Evolutionary conservation across 2,113 vertebrate genomes (phyloP), one percentile per base, ranked within the genome.

Genomic region (Cygnus atratus): DNA sequence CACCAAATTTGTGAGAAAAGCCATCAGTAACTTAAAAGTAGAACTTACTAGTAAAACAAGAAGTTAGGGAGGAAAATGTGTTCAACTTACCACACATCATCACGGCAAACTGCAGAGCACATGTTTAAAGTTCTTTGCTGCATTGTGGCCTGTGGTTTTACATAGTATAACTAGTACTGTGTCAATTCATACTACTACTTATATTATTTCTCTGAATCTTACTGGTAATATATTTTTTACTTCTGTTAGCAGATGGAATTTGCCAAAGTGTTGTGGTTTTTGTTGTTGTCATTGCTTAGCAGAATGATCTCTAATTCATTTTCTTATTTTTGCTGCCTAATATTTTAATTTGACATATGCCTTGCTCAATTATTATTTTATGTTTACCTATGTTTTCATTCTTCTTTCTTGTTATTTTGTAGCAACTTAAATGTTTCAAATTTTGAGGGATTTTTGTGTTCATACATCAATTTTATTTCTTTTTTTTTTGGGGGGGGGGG

Each of bases 71-170:
- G 24, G 20, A 87, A 85, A 82, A 48, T 13, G 14, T 44, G 6
- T 59, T 58, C 48, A 74, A 6, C n/a, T 67, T 87, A 31, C 19
- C 22, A 39, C 31, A 50, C 3, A 80, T 48, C 8, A 59, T 55
- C 41, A 71, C 10, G 18, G 19, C n/a, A 93, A 74, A 67, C 8
- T 43, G 28, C 29, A 70, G 8, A 84, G 31, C n/a, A 77, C 14
- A 67, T 58, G 8, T 77, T 93, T 82, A 68, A 95, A 95, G 54
- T 68, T 46, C 18, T 84, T 75, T 91, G 48, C 39, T 92, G 61
- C 15, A 4, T 35, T 68, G 6, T 43, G 37, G 37, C 26, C 43
- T 48, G 26, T 61, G 13, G 4, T 68, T 95, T 87, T 63, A 72
- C 19, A 19, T 5, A 57, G 33, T 68, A 29, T 48, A 61, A 72